Conservation (phyloP, 1,140 invertebrate species). For the Bilobella aurantiaca region DNA sequence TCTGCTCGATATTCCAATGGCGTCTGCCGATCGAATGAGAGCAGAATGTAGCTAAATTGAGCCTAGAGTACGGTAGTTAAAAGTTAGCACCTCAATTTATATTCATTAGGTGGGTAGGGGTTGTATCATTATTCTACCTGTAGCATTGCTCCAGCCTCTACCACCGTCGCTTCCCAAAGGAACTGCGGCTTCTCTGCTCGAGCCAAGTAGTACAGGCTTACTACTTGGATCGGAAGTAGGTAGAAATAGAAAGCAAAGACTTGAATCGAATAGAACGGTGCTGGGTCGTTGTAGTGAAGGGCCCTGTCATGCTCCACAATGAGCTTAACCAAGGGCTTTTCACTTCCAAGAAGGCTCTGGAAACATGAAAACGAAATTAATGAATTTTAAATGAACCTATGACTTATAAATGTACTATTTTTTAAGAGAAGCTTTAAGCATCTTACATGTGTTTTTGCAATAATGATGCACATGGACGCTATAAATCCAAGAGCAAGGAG, state of each 20-base stretch:
- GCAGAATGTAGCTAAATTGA: conserved; percentile 23
- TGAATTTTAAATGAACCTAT: not conserved
- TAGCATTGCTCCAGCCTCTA: conserved; percentile 26
- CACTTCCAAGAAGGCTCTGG: conserved; percentile 7
- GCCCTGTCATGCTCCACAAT: conserved; percentile 22
- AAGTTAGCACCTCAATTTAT: too few relatives aligned
- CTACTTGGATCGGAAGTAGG: conserved; percentile 20
- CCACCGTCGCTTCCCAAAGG: conserved; percentile 28
- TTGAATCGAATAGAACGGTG: conserved; percentile 29
- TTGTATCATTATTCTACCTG: conserved; percentile 23
- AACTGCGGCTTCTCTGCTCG: conserved; percentile 13
- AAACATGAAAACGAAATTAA: not conserved
- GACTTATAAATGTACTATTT: not conserved
- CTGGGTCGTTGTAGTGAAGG: conserved; percentile 23
- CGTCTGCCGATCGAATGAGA: conserved; percentile 21
- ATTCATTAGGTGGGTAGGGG: too few relatives aligned
- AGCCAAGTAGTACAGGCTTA: conserved; percentile 16
- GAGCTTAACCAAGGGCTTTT: conserved; percentile 5
- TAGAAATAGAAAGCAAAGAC: conserved; percentile 26
- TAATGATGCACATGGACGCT: conserved; percentile 18
- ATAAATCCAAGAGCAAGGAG: conserved; percentile 15
- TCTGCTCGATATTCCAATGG: conserved; percentile 12
- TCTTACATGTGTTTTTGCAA: conserved; percentile 24
- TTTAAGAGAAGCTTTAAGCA: not conserved
- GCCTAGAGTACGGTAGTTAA: conserved; percentile 23